phyloP scores from a whole-genome alignment of 2,797 vertebrate species.

The Ciconia nigra region DNA sequence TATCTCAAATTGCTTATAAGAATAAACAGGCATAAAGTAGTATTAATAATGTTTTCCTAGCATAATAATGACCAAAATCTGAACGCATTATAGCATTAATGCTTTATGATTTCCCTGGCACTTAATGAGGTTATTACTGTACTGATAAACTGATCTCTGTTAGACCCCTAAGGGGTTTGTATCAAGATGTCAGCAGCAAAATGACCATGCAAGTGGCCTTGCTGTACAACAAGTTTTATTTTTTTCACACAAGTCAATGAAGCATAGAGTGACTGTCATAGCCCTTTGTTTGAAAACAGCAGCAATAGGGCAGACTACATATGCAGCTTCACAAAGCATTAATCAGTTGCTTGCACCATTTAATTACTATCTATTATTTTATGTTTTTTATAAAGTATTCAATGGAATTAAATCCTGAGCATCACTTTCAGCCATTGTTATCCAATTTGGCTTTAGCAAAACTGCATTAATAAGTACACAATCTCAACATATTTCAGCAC shows the following conservation, averaged over 20 bases:
- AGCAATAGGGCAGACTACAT: background rate
- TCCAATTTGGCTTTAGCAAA: conserved; percentile 23
- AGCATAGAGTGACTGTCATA: conserved; percentile 20
- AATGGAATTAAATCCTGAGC: conserved; percentile 20
- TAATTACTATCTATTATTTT: conserved; percentile 54
- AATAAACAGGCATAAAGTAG: background rate
- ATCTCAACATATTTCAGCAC: conserved; percentile 22
- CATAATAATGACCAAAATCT: background rate
- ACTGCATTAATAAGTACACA: background rate
- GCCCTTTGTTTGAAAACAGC: conserved; percentile 41
- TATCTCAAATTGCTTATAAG: background rate
- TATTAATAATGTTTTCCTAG: background rate
- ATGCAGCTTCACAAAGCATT: background rate
- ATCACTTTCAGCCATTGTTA: conserved; percentile 23
- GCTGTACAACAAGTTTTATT: conserved; percentile 7
- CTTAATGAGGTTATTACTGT: background rate
- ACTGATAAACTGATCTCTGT: background rate
- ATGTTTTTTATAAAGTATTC: conserved; percentile 6
- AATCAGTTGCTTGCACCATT: conserved; percentile 4
- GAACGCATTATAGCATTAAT: background rate
- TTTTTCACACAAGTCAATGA: conserved; percentile 45
- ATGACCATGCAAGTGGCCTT: conserved; percentile 39
- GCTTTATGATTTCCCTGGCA: background rate
- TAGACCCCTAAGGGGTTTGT: background rate
- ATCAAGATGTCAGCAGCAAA: conserved; percentile 16